Conservation (phyloP, 2,113 vertebrate genomes). For the Excalfactoria chinensis region DNA sequence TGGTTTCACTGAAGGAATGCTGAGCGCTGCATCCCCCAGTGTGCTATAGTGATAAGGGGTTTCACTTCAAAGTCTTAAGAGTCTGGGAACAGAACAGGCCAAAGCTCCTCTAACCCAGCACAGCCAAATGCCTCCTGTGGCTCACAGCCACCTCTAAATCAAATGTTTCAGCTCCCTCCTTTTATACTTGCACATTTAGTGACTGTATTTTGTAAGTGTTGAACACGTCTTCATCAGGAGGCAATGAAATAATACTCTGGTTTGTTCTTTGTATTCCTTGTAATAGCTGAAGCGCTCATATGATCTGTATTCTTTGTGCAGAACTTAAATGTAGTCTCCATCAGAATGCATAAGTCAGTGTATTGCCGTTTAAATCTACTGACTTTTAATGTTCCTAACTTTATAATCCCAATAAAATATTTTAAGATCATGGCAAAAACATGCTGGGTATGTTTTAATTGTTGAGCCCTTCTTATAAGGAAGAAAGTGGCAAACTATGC, state of each 20-base stretch:
- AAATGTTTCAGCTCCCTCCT: neutral
- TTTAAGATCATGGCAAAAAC: constrained; percentile 17
- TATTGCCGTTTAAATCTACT: constrained; percentile 17
- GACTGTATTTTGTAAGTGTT: neutral
- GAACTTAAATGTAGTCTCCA: neutral
- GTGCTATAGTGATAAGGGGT: neutral
- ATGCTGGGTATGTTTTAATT: neutral
- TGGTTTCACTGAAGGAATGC: neutral
- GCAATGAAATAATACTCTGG: neutral
- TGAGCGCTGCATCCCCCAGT: neutral
- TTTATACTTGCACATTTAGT: neutral
- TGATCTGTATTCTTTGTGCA: neutral
- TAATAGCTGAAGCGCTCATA: neutral
- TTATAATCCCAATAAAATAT: constrained; percentile 39
- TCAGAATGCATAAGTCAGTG: neutral
- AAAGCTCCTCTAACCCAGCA: neutral
- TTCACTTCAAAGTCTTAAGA: neutral
- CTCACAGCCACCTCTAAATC: neutral
- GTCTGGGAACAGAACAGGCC: neutral
- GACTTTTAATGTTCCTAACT: constrained; percentile 36
- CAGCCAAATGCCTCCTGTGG: neutral
- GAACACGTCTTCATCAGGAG: neutral
- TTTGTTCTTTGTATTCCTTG: neutral
- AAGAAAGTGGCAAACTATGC: neutral
- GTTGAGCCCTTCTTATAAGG: neutral